Conservation (phyloP, 1,140 invertebrate species). For the Akabosia matsudoensis region DNA sequence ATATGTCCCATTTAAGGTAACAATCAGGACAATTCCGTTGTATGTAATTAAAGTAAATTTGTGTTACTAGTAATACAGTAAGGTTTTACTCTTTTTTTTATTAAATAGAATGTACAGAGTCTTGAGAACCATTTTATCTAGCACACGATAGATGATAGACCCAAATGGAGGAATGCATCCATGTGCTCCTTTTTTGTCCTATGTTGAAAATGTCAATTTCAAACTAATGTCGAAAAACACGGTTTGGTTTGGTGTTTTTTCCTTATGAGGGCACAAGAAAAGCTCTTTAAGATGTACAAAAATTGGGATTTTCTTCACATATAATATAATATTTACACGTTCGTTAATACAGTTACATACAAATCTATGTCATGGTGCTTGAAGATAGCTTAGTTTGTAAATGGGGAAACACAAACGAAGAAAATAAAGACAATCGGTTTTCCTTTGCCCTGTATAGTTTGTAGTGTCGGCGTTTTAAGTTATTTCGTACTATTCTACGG, state of each 20-base stretch:
- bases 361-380: no score
- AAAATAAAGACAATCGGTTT: not conserved
- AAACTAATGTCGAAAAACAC: slow-evolving; percentile 13
- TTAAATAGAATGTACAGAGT: slow-evolving; percentile 1
- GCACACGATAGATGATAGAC: not conserved
- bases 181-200: not conserved
- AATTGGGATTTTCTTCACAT: not conserved
- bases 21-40: not conserved
- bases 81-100: slow-evolving; percentile 6
- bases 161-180: not conserved
- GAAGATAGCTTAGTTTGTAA: not conserved
- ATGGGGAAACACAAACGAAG: no score
- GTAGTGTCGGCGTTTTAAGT: not conserved
- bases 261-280: slow-evolving; percentile 16
- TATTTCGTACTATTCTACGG: not conserved
- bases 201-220: slow-evolving; percentile 1
- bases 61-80: not conserved
- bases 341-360: no score
- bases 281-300: not conserved
- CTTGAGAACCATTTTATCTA: not conserved
- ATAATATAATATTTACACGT: no score
- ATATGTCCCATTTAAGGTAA: not conserved
- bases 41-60: no score
- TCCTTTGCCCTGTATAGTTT: not conserved
- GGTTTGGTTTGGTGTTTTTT: not conserved